phyloP scores from a whole-genome alignment of 2,113 vertebrate genomes.

The Protobothrops flavoviridis region DNA sequence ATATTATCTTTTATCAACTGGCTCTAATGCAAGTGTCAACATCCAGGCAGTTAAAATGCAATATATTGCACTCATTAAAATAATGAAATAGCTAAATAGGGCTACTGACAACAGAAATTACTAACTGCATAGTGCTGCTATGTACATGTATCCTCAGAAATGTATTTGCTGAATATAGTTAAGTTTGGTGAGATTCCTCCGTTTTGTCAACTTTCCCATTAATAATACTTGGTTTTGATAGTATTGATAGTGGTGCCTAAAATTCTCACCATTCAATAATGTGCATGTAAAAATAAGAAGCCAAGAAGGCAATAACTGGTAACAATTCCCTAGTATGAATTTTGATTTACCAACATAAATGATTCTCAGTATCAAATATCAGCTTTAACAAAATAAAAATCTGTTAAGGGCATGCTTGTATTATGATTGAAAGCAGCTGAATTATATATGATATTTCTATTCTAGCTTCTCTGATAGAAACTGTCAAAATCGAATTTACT shows the following conservation, averaged over 20 bases:
- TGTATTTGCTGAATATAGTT: background rate
- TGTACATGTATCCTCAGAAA: background rate
- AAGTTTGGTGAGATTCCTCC: background rate
- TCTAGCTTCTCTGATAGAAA: slow-evolving; percentile 52
- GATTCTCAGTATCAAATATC: slow-evolving; percentile 12
- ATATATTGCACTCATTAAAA: background rate
- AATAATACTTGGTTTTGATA: background rate
- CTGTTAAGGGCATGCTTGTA: slow-evolving; percentile 51
- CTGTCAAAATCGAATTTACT: slow-evolving; percentile 53
- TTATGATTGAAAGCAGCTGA: slow-evolving; percentile 58
- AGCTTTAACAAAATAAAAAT: slow-evolving; percentile 34
- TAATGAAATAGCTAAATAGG: background rate
- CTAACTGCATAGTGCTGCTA: background rate
- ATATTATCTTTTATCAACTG: background rate
- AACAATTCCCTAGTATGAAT: slow-evolving; percentile 12
- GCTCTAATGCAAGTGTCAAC: background rate
- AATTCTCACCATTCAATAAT: background rate
- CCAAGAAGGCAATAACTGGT: slow-evolving; percentile 6
- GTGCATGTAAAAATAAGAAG: background rate
- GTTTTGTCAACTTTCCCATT: background rate
- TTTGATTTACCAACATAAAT: slow-evolving; percentile 18
- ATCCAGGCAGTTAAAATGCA: background rate
- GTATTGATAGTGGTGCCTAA: background rate
- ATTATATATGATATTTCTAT: slow-evolving; percentile 55
- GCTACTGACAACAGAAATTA: background rate